phyloP scores from a whole-genome alignment of 92 coral and sea anemone genomes.

The Zoanthus sansibaricus region DNA sequence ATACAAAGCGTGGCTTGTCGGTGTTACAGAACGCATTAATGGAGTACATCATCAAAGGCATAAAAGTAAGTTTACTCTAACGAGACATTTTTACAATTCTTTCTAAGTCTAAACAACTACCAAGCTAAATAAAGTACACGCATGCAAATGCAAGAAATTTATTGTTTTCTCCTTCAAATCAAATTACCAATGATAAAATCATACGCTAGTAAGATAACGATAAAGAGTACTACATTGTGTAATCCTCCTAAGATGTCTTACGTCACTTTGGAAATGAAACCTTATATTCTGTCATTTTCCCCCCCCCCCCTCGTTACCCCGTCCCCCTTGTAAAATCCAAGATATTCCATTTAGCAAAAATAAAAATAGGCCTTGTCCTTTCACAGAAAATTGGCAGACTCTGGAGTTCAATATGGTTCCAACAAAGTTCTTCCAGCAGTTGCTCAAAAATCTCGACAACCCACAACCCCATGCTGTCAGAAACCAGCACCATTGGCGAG shows the following conservation, averaged over 20 bases:
- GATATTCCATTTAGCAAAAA: not conserved
- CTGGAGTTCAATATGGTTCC: conserved; percentile 53
- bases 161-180: no score
- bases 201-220: not conserved
- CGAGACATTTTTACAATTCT: not conserved
- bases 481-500: conserved; percentile 49
- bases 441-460: conserved; percentile 31
- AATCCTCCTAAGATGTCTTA: not conserved
- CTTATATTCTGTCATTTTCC: not conserved
- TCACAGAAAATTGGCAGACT: conserved; percentile 55
- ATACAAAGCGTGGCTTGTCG: conserved; percentile 50
- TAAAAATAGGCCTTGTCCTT: conserved; percentile 7
- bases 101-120: conserved; percentile 10
- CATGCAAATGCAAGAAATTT: not conserved
- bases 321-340: not conserved
- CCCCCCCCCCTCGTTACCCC: not conserved
- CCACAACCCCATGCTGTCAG: conserved; percentile 44
- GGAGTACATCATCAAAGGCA: conserved; percentile 44
- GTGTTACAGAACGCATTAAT: conserved; percentile 46
- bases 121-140: conserved; percentile 18
- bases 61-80: conserved; percentile 50
- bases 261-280: not conserved
- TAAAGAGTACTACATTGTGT: not conserved
- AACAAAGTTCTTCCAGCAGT: conserved; percentile 35
- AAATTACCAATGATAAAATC: not conserved